These are phyloP conservation scores for Diaperis boleti DNA, from an alignment of 2,888 invertebrate genomes.

Conservation along the genomic window DNA sequence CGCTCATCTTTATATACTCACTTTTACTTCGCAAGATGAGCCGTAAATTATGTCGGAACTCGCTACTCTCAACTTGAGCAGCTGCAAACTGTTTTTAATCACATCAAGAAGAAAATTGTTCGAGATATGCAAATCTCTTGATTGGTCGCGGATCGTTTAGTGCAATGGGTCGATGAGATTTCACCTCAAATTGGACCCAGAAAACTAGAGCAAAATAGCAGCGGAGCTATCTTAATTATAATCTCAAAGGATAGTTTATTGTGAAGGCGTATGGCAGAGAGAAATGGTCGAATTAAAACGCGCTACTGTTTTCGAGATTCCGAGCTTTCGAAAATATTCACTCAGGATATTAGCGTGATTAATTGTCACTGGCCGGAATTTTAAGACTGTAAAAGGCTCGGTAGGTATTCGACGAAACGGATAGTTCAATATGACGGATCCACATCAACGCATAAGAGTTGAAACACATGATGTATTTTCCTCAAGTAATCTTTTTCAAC, in stretches of 20 bases:
- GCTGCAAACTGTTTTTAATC: background rate
- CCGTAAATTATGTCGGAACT: too few species aligned
- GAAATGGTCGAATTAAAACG: constrained; percentile 33
- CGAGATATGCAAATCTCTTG: constrained; percentile 4
- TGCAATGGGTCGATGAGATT: constrained; percentile 24
- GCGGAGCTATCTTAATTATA: constrained; percentile 35
- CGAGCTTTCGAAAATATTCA: constrained; percentile 15
- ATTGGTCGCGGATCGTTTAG: constrained; percentile 2
- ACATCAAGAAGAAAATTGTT: background rate
- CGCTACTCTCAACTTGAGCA: too few species aligned
- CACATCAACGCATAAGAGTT: too few species aligned
- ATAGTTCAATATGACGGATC: too few species aligned
- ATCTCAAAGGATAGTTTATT: constrained; percentile 31
- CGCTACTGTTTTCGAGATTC: constrained; percentile 11
- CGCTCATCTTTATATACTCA: background rate
- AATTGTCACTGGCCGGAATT: constrained; percentile 14
- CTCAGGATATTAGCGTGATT: constrained; percentile 16
- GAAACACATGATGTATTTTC: too few species aligned
- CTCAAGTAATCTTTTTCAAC: too few species aligned
- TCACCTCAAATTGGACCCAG: constrained; percentile 19
- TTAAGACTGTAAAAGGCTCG: background rate
- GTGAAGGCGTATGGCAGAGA: constrained; percentile 32
- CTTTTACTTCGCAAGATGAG: too few species aligned
- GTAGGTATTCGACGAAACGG: too few species aligned
- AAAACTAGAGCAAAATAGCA: constrained; percentile 32